Conservation (phyloP, 2,113 vertebrate species). For the Siniperca knerii region DNA sequence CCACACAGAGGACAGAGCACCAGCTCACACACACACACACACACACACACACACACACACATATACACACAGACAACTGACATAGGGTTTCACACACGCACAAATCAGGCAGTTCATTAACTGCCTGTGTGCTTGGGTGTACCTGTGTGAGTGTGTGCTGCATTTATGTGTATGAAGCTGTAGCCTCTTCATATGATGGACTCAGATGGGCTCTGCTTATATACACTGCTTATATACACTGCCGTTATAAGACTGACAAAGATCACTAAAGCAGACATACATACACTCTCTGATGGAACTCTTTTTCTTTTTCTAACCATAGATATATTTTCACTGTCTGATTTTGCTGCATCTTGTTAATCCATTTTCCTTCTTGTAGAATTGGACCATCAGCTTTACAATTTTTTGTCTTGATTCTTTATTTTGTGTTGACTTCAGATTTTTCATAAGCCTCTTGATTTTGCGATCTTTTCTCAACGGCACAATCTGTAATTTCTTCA, state of each 20-base stretch:
- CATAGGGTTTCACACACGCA: conserved; percentile 16
- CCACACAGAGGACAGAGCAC: conserved; percentile 39
- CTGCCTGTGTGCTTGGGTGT: conserved; percentile 9
- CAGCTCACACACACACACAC: not conserved
- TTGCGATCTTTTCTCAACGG: not conserved
- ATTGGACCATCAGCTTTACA: not conserved
- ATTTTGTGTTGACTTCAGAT: not conserved
- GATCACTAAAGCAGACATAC: not conserved
- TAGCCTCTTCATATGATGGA: conserved; percentile 1
- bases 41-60: conserved; percentile 22
- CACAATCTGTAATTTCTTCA: not conserved
- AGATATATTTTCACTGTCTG: conserved; percentile 1
- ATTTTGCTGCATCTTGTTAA: conserved; percentile 19
- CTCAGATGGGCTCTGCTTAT: not conserved
- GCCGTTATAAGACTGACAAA: not conserved
- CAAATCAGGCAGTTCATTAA: conserved; percentile 43
- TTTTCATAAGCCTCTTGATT: not conserved
- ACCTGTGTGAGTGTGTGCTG: not conserved
- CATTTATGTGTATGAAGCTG: conserved; percentile 12
- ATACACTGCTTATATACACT: not conserved
- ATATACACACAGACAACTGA: not conserved
- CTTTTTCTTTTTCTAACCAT: not conserved
- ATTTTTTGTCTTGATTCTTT: conserved; percentile 1
- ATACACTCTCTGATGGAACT: not conserved
- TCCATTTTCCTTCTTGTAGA: not conserved